Evolutionary conservation across 2,113 vertebrate species (phyloP).

Genomic region (Brevimyrus niger): DNA sequence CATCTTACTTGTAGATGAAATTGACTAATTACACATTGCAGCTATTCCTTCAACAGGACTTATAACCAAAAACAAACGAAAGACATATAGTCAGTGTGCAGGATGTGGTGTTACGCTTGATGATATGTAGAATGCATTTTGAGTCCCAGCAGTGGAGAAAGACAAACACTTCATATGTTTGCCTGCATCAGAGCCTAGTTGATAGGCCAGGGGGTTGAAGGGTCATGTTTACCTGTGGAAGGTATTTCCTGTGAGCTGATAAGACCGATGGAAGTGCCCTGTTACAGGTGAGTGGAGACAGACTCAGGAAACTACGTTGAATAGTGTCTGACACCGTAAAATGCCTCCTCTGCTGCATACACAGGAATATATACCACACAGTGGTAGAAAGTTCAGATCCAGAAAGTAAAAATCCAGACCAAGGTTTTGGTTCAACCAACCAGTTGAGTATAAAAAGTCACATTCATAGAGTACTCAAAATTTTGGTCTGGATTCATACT

Average conservation of each 20-base stretch:
- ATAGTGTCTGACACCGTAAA: constrained; percentile 28
- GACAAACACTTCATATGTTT: constrained; percentile 34
- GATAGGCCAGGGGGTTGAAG: constrained; percentile 55
- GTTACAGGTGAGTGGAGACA: constrained; percentile 71
- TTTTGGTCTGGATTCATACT: background rate
- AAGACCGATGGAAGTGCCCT: constrained; percentile 65
- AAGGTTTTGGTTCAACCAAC: background rate
- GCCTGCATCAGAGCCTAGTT: constrained; percentile 37
- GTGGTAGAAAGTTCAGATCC: background rate
- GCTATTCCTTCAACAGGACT: background rate
- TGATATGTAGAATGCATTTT: constrained; percentile 61
- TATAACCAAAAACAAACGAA: constrained; percentile 37
- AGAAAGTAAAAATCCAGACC: background rate
- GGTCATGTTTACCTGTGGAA: constrained; percentile 73
- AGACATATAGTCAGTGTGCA: constrained; percentile 35
- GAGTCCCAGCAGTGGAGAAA: constrained; percentile 18
- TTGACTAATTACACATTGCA: background rate
- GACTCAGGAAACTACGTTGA: constrained; percentile 57
- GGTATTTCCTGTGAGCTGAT: constrained; percentile 73
- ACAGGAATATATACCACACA: constrained; percentile 32
- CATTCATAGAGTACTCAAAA: background rate
- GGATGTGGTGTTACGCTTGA: constrained; percentile 57
- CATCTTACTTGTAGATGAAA: background rate
- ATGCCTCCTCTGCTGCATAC: constrained; percentile 21
- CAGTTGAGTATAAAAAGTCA: background rate